Conservation (phyloP, 2,113 vertebrate genomes). For the Muntiacus reevesi region DNA sequence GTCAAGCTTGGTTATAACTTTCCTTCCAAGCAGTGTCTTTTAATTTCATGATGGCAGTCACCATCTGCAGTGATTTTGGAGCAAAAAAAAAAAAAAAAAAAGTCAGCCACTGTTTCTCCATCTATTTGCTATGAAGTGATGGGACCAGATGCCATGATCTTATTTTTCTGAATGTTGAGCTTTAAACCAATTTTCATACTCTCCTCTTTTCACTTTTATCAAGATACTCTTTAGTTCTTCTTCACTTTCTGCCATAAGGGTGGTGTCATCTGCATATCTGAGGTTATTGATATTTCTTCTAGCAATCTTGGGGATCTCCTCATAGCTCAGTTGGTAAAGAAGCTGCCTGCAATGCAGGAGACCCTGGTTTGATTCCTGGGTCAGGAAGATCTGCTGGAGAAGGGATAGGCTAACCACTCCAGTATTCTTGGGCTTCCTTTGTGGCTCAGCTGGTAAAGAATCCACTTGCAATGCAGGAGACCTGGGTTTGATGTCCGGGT, state of each 20-base stretch:
- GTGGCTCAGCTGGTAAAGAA: not conserved
- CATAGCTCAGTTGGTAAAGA: not conserved
- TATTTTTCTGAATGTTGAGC: not conserved
- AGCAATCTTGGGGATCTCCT: not conserved
- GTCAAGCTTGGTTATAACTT: too few relatives aligned
- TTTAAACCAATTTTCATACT: not conserved
- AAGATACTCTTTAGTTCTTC: not conserved
- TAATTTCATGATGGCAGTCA: not conserved
- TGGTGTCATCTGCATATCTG: not conserved
- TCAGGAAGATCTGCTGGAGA: too few relatives aligned
- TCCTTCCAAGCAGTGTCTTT: too few relatives aligned
- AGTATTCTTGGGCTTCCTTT: not conserved
- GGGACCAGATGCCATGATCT: not conserved
- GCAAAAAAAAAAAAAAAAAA: not conserved
- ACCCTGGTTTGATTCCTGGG: rapidly evolving
- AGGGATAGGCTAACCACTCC: too few relatives aligned
- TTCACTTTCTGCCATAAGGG: not conserved
- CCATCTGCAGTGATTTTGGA: not conserved
- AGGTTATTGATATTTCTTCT: not conserved
- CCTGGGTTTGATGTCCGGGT: not conserved
- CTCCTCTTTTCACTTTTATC: not conserved
- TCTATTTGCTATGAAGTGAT: not conserved
- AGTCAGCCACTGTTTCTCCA: not conserved
- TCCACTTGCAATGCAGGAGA: not conserved
- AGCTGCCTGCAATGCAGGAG: not conserved